A percentile compares a stretch with the other conserved stretches of the same genome.
Evolutionary conservation across 2,797 vertebrate species (phyloP).

Genomic region (Tiaroga cobitis): DNA sequence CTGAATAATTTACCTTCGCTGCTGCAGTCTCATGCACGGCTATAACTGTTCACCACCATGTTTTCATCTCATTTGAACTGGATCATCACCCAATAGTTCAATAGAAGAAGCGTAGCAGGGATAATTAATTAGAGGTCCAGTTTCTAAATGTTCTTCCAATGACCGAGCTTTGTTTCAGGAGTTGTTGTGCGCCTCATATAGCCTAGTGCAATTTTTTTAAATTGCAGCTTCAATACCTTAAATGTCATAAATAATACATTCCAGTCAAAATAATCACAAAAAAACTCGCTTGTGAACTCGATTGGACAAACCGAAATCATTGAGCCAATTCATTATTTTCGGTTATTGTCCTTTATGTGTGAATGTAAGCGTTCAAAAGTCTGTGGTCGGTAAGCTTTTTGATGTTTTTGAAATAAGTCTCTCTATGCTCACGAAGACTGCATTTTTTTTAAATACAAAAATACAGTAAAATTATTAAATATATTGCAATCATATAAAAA

Average conservation of each 20-base stretch:
- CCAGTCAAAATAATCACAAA: neutral
- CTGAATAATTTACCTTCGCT: conserved; percentile 56
- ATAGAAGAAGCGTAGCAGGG: neutral
- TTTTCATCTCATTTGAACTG: conserved; percentile 13
- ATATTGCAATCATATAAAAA: neutral
- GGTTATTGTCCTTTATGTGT: neutral
- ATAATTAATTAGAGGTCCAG: neutral
- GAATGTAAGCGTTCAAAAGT: neutral
- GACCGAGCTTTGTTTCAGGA: neutral
- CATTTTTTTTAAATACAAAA: neutral
- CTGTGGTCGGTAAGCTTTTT: neutral
- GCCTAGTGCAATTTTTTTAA: neutral
- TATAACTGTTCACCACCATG: neutral
- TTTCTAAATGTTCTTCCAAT: neutral
- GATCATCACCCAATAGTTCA: neutral
- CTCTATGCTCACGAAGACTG: neutral
- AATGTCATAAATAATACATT: neutral
- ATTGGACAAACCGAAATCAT: neutral
- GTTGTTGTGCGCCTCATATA: neutral
- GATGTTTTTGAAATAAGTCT: neutral
- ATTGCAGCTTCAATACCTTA: neutral
- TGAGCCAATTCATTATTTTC: neutral
- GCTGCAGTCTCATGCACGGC: conserved; percentile 25
- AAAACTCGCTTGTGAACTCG: neutral
- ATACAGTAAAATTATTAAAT: neutral